phyloP scores from a whole-genome alignment of 2,113 vertebrate genomes.

The Seriola rivoliana region DNA sequence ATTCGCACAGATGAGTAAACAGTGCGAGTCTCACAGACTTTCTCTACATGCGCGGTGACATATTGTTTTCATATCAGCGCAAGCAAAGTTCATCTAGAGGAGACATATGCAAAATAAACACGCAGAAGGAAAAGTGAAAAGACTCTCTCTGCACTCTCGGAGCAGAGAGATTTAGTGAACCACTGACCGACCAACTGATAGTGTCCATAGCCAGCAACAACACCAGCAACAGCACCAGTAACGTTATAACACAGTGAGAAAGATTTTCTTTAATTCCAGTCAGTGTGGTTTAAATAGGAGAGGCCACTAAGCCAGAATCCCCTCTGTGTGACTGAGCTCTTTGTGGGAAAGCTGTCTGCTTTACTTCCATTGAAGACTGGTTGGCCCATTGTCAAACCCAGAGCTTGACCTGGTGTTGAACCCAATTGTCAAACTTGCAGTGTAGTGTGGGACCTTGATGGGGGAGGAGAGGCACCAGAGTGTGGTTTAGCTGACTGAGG shows the following conservation, averaged over 20 bases:
- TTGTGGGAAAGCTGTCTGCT: conserved; percentile 85
- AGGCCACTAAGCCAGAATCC: conserved; percentile 84
- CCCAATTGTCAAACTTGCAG: conserved; percentile 97
- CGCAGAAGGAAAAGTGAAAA: neutral
- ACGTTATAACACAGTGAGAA: conserved; percentile 48
- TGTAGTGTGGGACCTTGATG: conserved; percentile 88
- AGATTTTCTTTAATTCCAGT: conserved; percentile 75
- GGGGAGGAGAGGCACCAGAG: conserved; percentile 73
- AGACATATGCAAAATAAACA: conserved; percentile 56
- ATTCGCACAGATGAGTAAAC: conserved; percentile 29
- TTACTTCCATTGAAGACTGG: conserved; percentile 96
- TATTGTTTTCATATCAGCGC: conserved; percentile 55
- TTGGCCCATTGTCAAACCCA: conserved; percentile 94
- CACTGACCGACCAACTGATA: conserved; percentile 35
- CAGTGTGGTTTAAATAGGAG: conserved; percentile 80
- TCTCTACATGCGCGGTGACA: conserved; percentile 15
- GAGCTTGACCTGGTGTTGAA: conserved; percentile 99
- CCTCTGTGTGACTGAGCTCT: conserved; percentile 82
- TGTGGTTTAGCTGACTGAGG: conserved; percentile 74
- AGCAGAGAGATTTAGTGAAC: conserved; percentile 28
- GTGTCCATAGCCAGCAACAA: conserved; percentile 50
- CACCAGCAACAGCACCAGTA: conserved; percentile 34
- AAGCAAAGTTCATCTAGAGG: conserved; percentile 39
- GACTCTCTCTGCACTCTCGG: neutral
- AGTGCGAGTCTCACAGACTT: neutral